Base-by-base conservation (phyloP, 2,797 vertebrate species). In the Hybognathus amarus region DNA sequence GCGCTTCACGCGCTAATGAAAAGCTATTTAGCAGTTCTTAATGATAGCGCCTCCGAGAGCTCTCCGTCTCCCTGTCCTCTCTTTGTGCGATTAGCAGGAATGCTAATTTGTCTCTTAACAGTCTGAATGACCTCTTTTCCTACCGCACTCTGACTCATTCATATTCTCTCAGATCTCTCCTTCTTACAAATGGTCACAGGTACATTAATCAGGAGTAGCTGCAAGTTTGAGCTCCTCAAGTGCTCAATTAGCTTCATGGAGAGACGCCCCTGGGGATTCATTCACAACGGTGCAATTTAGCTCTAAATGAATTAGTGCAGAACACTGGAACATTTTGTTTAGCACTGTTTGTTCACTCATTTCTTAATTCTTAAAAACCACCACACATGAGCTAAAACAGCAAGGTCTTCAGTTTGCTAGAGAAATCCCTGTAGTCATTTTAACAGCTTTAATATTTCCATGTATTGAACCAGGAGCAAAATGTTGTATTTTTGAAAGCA, bases 51-150 rank as follows among this genome's bases (percentile, higher is more conserved):
- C 90, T 89, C 83, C 84, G 82, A 90, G 90, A 88, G 87, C 81
- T 78, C 56, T 50, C 66, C 83, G 83, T 92, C 83, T 89, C 81
- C 79, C 77, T 66, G 75, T 87, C 85, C 83, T 85, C 83, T 80
- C 63, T 85, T 83, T 87, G 87, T 87, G 77, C 86, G 89, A 86
- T 92, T 91, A 89, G 84, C 87, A 77, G 89, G 90, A 88, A 91
- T 90, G 89, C 90, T 92, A 92, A 93, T 93, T 87, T 84, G 75
- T 88, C 89, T 88, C 85, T 90, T 92, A 92, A 90, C 89, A 87
- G 82, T 84, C 79, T 17, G 15, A 64, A 83, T 91, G 91, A 92
- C 91, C 91, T 88, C 86, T 84, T 85, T 75, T 73, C 75, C 63
- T 22, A 22, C 17, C 50, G 30, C 47, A 70, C 67, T 66, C 70